Evolutionary conservation across 2,888 invertebrate genomes (phyloP).

Genomic region (Lordiphosa andalusiaca): DNA sequence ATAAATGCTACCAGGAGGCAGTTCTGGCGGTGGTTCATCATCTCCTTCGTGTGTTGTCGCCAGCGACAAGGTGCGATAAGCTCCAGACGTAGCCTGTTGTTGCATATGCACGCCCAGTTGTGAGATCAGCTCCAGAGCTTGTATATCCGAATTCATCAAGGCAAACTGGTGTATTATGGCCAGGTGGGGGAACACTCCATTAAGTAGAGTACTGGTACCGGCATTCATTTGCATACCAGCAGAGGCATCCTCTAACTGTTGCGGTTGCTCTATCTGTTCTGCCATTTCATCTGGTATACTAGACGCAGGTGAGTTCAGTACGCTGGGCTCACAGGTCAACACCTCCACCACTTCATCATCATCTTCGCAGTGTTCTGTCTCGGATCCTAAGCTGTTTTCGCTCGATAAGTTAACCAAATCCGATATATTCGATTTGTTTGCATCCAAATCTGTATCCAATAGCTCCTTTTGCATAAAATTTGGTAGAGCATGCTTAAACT

Average conservation of each 20-base stretch:
- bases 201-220: conserved; percentile 54
- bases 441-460: conserved; percentile 51
- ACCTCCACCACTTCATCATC: conserved; percentile 44
- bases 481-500: conserved; percentile 74
- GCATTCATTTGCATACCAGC: conserved; percentile 36
- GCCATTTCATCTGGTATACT: conserved; percentile 43
- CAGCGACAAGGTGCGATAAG: conserved; percentile 63
- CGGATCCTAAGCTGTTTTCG: conserved; percentile 60
- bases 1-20: conserved; percentile 57
- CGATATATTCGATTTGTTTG: conserved; percentile 5
- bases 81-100: conserved; percentile 70
- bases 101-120: conserved; percentile 77
- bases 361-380: conserved; percentile 37
- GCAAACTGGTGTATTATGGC: conserved; percentile 77
- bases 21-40: conserved; percentile 23
- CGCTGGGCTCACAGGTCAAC: conserved; percentile 51
- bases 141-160: conserved; percentile 70
- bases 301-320: conserved; percentile 40
- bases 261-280: neutral
- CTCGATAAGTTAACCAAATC: conserved; percentile 50
- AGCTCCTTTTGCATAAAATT: conserved; percentile 79
- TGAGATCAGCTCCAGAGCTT: conserved; percentile 73
- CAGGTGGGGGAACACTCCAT: conserved; percentile 75
- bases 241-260: neutral
- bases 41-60: conserved; percentile 35